Percentiles rank a stretch among this genome's conserved stretches.
Conservation (phyloP, 2,113 vertebrate species). For the Cyphomyrus plagiostoma region DNA sequence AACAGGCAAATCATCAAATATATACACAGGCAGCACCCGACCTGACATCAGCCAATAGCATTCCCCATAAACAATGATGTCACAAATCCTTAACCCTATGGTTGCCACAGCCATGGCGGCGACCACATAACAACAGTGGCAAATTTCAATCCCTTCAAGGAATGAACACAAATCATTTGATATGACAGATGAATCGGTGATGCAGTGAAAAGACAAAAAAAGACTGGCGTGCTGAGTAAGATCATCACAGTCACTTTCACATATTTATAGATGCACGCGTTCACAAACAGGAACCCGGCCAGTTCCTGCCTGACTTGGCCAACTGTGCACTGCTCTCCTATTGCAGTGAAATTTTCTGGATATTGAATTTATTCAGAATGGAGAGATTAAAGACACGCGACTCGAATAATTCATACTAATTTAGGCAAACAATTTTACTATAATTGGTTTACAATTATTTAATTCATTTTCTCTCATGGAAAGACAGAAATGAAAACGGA, state of each 20-base stretch:
- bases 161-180: not conserved
- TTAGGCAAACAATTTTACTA: not conserved
- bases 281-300: not conserved
- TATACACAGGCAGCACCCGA: not conserved
- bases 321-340: not conserved
- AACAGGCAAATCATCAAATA: not conserved
- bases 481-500: not conserved
- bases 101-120: not conserved
- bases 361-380: not conserved
- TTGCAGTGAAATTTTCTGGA: not conserved
- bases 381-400: not conserved
- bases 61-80: not conserved
- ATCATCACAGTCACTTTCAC: not conserved
- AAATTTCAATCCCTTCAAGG: not conserved
- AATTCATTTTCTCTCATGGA: not conserved
- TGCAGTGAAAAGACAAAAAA: not conserved
- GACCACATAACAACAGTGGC: not conserved
- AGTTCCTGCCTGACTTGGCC: not conserved
- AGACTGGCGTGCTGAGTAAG: not conserved
- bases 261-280: not conserved
- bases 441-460: conserved; percentile 4
- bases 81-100: not conserved
- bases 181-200: conserved; percentile 1
- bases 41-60: not conserved
- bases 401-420: conserved; percentile 4